phyloP scores from a whole-genome alignment of 2,888 invertebrate genomes.

The Drosophila birchii region DNA sequence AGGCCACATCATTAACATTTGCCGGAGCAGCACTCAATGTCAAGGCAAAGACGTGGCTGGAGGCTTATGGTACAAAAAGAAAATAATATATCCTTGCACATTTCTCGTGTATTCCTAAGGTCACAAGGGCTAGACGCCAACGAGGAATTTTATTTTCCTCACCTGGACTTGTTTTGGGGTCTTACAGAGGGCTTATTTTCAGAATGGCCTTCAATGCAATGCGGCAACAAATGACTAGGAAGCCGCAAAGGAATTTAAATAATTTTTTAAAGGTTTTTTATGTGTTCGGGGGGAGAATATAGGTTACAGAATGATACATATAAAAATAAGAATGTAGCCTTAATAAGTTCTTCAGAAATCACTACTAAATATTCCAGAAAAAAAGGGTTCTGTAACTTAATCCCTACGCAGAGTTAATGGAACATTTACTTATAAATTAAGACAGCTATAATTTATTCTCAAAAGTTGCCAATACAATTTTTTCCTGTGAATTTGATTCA shows the following conservation, averaged over 20 bases:
- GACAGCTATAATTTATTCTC: no score
- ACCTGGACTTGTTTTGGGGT: slow-evolving; percentile 3
- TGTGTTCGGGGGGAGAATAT: not conserved
- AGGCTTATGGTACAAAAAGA: slow-evolving; percentile 10
- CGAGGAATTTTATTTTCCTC: slow-evolving; percentile 21
- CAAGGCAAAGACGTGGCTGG: slow-evolving; percentile 53
- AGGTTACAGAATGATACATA: no score
- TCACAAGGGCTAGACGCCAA: slow-evolving; percentile 31
- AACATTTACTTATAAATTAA: not conserved
- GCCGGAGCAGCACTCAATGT: slow-evolving; percentile 57
- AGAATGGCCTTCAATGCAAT: slow-evolving; percentile 1
- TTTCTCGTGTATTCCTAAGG: slow-evolving; percentile 24
- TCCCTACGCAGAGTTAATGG: not conserved
- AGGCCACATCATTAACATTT: slow-evolving; percentile 75
- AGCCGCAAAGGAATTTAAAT: not conserved
- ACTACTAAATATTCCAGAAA: not conserved
- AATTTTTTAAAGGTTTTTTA: not conserved
- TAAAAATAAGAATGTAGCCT: no score
- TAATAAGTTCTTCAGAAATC: not conserved
- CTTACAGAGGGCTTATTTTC: slow-evolving; percentile 4
- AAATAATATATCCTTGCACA: slow-evolving; percentile 13
- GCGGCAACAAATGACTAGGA: not conserved
- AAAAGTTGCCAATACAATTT: not conserved
- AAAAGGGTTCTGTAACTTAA: not conserved
- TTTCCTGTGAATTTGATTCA: not conserved